Base-by-base conservation (phyloP, 2,888 invertebrate genomes). In the Craniophora ligustri region DNA sequence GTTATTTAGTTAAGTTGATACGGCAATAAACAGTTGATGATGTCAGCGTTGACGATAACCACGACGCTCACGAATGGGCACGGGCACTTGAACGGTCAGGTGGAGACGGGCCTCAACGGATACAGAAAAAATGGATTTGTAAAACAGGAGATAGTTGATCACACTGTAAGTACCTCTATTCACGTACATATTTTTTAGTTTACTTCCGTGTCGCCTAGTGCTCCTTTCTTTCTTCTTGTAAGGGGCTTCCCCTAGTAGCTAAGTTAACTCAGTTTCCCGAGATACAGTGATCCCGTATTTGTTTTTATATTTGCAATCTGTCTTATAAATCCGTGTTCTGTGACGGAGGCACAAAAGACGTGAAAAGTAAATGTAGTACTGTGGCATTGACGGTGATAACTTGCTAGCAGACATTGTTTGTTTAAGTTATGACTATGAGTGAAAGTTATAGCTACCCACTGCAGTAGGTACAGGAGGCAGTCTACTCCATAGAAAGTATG, bases 1-100 rank as follows among this genome's bases (percentile, higher is more conserved):
- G 36, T 48, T 55, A 18, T 45, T 63, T 46, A 34, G 26, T 41
- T 61, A 45, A 53, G 49, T 60, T 50, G 57, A 60, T 54, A 69
- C 60, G 51, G n/a, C 47, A 58, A 40, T 59, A 69, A 66, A 72
- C 68, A 64, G 59, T 81, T 75, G 59, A 86, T 77, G 72, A 91
- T 91, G 91, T 88, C 92, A 79, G 81, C 91, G 55, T 67, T 90
- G 60, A 92, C 91, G 57, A 82, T 92, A 78, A 90, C 92, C 44
- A 89, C 90, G 35, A 91, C 88, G 41, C 82, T 90, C 48, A 88
- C 85, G 30, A 89, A 91, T 61, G 89, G 89, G 60, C 89, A 90
- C 66, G 88, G 88, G 49, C 88, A 86, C 73, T 73, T 80, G 59
- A 88, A 88, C 66, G 87, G 87, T 45, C 89, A 87, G 72, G 57